phyloP scores from a whole-genome alignment of 1,140 invertebrate genomes.

The Tetraneura akinire region DNA sequence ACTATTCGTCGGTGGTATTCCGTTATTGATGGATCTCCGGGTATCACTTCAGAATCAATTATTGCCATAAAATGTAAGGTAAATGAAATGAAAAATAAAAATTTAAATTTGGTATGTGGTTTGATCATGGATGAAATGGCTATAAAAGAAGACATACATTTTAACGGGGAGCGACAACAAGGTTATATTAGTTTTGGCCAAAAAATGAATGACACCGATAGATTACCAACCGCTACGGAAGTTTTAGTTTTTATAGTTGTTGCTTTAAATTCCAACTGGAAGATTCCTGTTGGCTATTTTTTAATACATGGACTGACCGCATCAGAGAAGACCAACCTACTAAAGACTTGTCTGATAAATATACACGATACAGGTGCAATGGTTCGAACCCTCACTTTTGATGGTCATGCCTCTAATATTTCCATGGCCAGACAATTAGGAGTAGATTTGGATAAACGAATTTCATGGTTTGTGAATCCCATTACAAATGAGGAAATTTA shows the following conservation, averaged over 20 bases:
- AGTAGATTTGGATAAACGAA: not conserved
- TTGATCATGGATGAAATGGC: slow-evolving; percentile 55
- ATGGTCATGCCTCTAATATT: not conserved
- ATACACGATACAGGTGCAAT: not conserved
- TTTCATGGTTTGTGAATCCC: not conserved
- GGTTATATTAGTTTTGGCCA: slow-evolving; percentile 40
- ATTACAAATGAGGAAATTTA: no score
- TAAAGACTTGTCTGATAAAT: not conserved
- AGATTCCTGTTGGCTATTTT: not conserved
- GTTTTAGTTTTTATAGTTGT: not conserved
- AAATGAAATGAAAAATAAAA: not conserved
- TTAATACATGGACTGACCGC: not conserved
- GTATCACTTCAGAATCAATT: slow-evolving; percentile 26
- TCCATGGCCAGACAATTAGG: not conserved
- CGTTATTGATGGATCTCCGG: not conserved
- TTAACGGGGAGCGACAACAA: slow-evolving; percentile 52
- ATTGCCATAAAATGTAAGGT: slow-evolving; percentile 19
- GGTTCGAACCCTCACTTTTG: not conserved
- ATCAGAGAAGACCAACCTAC: not conserved
- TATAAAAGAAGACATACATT: slow-evolving; percentile 54
- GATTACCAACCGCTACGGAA: not conserved
- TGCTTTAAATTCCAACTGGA: not conserved
- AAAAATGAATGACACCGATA: not conserved
- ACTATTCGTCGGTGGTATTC: slow-evolving; percentile 13
- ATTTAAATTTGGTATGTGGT: not conserved